Base-by-base conservation (phyloP, 2,797 vertebrate species). In the Hydrocynus forskahlii region DNA sequence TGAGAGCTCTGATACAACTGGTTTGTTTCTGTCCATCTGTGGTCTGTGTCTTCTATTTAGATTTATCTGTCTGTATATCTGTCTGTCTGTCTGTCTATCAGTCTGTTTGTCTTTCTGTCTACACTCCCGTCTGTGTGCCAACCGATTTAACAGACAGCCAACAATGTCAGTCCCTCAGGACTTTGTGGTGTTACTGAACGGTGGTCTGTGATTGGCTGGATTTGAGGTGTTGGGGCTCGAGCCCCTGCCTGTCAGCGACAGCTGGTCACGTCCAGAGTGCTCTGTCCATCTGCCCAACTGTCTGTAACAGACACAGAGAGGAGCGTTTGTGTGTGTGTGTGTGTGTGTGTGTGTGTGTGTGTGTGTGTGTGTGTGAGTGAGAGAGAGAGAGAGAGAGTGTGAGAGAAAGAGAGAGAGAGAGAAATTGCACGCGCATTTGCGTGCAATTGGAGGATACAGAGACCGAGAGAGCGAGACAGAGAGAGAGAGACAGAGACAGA, bases 191-290 rank as follows among this genome's bases (percentile, higher is more conserved):
- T 74, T 40, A 17, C 52, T 29, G 5, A 74, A 35, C 35, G 0
- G 17, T n/a, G 29, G 57, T 40, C 73, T 81, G 25, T 75, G 73
- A 84, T 83, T 84, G 84, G 86, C n/a, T 72, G n/a, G 23, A n/a
- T 25, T 7, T 45, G 40, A 60, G 83, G 83, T 14, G 73, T 48
- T 72, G 73, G 23, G 23, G 12, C 12, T 75, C 70, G 52, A 70
- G 19, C 79, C 79, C 64, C 77, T 79, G 2, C 3, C 43, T 21
- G 1, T 75, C 52, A 73, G 8, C n/a, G 79, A 78, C 79, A 78
- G 76, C 75, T 85, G 79, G 21, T 57, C 38, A 14, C 70, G 76
- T 57, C 38, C 19, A 13, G 17, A 60, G 35, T 50, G 23, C 59
- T 21, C 62, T 60, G 29, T 7, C 8, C 29, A 66, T 66, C 63